Conservation (phyloP, 2,888 invertebrate species). For the Apamea monoglypha region DNA sequence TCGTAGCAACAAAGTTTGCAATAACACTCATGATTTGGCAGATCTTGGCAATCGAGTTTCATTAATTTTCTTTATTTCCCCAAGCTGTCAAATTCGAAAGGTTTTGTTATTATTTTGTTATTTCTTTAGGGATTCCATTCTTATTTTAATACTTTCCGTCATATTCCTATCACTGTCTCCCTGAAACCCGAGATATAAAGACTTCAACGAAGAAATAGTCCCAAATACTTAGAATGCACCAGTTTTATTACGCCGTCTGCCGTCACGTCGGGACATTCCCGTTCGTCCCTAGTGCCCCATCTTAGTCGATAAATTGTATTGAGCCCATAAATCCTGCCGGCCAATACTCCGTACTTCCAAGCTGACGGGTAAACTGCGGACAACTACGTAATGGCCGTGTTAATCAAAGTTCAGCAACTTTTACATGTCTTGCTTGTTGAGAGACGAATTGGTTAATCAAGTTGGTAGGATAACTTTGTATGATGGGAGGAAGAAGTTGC, state of each 20-base stretch:
- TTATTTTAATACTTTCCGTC: background rate
- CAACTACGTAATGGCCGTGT: constrained; percentile 39
- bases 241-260: constrained; percentile 58
- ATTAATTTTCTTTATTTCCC: background rate
- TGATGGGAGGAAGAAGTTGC: constrained; percentile 16
- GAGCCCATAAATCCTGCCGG: constrained; percentile 61
- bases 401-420: constrained; percentile 59
- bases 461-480: constrained; percentile 28
- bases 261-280: constrained; percentile 76
- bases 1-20: background rate
- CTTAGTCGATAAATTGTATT: constrained; percentile 72
- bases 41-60: background rate
- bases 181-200: constrained; percentile 12
- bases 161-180: constrained; percentile 9
- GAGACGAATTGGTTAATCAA: constrained; percentile 53
- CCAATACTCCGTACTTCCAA: constrained; percentile 51
- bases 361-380: constrained; percentile 48
- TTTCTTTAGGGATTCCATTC: background rate
- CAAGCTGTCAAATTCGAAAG: background rate
- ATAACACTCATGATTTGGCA: background rate
- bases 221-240: constrained; percentile 48
- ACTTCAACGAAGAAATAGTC: constrained; percentile 16
- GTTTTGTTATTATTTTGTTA: background rate
- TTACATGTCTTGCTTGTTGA: constrained; percentile 48
- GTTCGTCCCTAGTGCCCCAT: constrained; percentile 65